These are phyloP conservation scores for Onychorhynchus coronatus DNA, from an alignment of 2,113 vertebrate species.

Conservation along the genomic window DNA sequence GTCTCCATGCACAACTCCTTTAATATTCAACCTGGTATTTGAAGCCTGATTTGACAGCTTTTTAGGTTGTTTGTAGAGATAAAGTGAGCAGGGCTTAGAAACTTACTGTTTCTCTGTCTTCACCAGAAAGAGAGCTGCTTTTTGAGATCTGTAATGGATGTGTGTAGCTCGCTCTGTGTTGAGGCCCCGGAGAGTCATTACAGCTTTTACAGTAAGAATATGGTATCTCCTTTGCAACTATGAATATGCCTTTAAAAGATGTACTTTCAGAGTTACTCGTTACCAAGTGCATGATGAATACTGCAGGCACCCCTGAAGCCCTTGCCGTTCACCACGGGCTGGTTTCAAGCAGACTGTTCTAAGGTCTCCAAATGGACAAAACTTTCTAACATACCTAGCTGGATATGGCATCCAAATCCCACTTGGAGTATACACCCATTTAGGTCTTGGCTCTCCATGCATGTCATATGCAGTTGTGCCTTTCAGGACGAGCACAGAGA, in stretches of 20 bases:
- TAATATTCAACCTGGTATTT: not conserved
- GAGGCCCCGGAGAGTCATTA: not conserved
- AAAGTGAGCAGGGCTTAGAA: not conserved
- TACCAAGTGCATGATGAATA: not conserved
- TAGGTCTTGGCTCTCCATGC: not conserved
- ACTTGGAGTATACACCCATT: not conserved
- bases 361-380: not conserved
- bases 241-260: not conserved
- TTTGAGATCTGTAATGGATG: not conserved
- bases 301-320: not conserved
- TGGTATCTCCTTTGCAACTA: not conserved
- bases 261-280: not conserved
- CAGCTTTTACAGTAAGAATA: not conserved
- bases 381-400: not conserved
- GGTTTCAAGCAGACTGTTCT: not conserved
- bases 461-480: not conserved
- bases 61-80: not conserved
- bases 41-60: not conserved
- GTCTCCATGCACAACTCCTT: not conserved
- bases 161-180: not conserved
- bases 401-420: not conserved
- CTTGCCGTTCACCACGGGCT: rapidly evolving
- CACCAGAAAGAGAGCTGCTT: not conserved
- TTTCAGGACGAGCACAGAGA: not conserved
- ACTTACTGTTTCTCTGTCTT: not conserved